phyloP scores from a whole-genome alignment of 2,888 invertebrate genomes.

The Macropis europaea region DNA sequence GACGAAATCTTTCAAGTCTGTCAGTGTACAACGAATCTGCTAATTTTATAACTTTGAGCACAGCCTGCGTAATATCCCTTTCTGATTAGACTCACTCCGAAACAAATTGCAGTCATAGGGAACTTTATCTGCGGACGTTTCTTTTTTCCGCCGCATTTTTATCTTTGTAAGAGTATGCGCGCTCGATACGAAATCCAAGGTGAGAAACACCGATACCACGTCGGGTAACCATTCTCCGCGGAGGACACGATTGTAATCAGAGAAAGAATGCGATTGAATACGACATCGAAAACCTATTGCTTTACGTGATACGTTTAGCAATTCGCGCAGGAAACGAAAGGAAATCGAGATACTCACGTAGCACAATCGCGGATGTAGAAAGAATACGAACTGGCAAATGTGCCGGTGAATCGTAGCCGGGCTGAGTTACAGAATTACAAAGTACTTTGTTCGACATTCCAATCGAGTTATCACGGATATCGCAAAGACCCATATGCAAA shows the following conservation, averaged over 20 bases:
- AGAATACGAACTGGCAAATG: background rate
- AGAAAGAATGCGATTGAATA: conserved; percentile 36
- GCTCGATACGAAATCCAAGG: background rate
- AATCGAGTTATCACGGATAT: too few relatives aligned
- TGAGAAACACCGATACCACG: background rate
- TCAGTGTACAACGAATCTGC: too few relatives aligned
- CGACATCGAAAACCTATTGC: conserved; percentile 32
- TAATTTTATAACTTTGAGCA: too few relatives aligned
- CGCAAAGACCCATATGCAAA: too few relatives aligned
- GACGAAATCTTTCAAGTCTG: too few relatives aligned
- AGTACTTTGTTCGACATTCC: too few relatives aligned
- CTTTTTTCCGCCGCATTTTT: background rate
- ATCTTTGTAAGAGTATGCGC: background rate
- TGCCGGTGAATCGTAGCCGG: too few relatives aligned
- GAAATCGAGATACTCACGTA: conserved; percentile 25
- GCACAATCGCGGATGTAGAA: background rate
- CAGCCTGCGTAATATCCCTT: too few relatives aligned
- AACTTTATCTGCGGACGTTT: too few relatives aligned
- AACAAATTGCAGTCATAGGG: too few relatives aligned
- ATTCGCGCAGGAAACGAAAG: conserved; percentile 20
- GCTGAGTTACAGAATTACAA: too few relatives aligned
- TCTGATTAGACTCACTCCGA: too few relatives aligned
- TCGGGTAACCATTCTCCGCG: conserved; percentile 20
- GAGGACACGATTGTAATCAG: conserved; percentile 47
- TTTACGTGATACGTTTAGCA: conserved; percentile 50